phyloP scores from a whole-genome alignment of 2,888 invertebrate genomes.

The Athalia cordata region DNA sequence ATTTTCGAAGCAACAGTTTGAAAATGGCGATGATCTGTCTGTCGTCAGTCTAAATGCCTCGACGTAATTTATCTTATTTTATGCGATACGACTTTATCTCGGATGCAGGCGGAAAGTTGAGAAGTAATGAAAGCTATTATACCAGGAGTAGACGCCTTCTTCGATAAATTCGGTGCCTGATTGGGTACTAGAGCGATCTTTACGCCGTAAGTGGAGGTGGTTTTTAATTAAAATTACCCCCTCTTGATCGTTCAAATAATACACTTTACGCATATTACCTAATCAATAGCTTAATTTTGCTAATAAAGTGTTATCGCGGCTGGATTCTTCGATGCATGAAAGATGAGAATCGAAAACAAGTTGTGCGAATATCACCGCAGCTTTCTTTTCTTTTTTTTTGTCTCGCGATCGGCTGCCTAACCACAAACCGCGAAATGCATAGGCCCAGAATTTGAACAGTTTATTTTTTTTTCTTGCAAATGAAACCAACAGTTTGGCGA shows the following conservation, averaged over 20 bases:
- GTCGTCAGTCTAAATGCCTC: constrained; percentile 8
- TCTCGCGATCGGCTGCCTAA: background rate
- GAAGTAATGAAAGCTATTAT: constrained; percentile 21
- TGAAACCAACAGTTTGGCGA: background rate
- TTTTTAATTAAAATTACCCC: constrained; percentile 2
- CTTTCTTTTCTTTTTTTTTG: constrained; percentile 3
- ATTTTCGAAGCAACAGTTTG: background rate
- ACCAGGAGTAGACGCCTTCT: background rate
- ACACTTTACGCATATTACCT: too few relatives aligned
- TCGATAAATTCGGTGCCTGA: background rate
- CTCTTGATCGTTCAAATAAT: too few relatives aligned
- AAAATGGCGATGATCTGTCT: background rate
- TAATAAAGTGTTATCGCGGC: too few relatives aligned
- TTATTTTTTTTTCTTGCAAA: background rate
- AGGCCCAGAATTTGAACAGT: background rate
- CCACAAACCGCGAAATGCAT: constrained; percentile 19
- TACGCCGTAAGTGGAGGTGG: background rate
- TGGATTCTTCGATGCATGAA: too few relatives aligned
- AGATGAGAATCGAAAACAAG: constrained; percentile 2
- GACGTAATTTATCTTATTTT: constrained; percentile 23
- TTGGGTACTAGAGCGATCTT: too few relatives aligned
- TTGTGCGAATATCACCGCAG: background rate
- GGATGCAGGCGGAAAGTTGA: constrained; percentile 15
- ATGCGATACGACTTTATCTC: constrained; percentile 13
- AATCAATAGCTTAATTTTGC: too few relatives aligned